Conservation (phyloP, 2,113 vertebrate genomes). For the Carlito syrichta region DNA sequence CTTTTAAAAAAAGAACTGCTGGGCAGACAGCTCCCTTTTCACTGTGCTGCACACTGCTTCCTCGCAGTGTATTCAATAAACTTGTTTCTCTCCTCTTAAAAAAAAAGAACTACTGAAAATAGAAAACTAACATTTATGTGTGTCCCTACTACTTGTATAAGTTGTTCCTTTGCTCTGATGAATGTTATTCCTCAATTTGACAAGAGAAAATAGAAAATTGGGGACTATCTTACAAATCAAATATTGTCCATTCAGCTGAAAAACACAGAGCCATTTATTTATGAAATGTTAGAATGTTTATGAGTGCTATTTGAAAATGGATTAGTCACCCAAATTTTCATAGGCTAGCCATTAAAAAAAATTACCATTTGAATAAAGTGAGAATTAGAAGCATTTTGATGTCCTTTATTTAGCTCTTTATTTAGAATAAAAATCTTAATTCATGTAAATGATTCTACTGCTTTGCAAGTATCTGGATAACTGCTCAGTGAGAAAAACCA, state of each 20-base stretch:
- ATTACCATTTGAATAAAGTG: neutral
- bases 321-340: neutral
- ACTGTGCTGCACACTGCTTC: too few relatives aligned
- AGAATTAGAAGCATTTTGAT: neutral
- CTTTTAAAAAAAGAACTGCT: slow-evolving; percentile 11
- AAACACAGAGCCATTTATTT: neutral
- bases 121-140: neutral
- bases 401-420: neutral
- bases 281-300: neutral
- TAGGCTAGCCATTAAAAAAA: neutral
- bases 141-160: neutral
- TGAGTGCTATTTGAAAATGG: neutral
- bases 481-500: neutral
- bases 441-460: neutral
- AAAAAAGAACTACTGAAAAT: neutral
- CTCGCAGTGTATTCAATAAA: too few relatives aligned
- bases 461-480: slow-evolving; percentile 10
- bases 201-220: neutral
- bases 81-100: too few relatives aligned
- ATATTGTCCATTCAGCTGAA: neutral
- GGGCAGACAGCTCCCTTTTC: too few relatives aligned
- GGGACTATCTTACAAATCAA: neutral
- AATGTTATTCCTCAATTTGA: neutral
- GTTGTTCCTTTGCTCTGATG: neutral
- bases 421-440: slow-evolving; percentile 13